Percentiles rank a stretch among this genome's conserved stretches.
Evolutionary conservation across 2,797 vertebrate genomes (phyloP).

Genomic region (Sitta carolinensis): DNA sequence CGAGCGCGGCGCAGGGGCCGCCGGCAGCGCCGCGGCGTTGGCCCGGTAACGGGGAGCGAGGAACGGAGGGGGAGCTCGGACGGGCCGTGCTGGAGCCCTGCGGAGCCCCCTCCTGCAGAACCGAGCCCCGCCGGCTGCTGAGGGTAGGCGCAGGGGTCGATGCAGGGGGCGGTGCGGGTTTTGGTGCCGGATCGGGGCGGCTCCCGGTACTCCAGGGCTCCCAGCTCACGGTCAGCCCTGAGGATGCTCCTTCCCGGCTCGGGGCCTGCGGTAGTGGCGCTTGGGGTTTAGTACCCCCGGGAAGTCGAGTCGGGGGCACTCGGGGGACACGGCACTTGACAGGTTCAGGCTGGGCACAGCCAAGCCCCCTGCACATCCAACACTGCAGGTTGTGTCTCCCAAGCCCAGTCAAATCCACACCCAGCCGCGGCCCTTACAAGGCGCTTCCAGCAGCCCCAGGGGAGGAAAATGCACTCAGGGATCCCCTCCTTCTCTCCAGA

Average conservation of each 20-base stretch:
- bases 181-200: not conserved
- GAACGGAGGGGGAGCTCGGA: not conserved
- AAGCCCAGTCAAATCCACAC: accelerated
- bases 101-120: not conserved
- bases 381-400: too few species aligned
- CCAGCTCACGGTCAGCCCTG: not conserved
- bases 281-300: not conserved
- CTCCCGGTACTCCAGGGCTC: not conserved
- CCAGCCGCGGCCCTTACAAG: not conserved
- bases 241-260: not conserved
- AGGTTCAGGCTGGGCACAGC: not conserved
- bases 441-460: not conserved
- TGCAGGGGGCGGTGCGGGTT: not conserved
- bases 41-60: slow-evolving; percentile 45
- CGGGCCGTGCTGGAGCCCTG: not conserved
- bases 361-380: not conserved
- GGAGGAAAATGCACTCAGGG: not conserved
- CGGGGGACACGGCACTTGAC: not conserved
- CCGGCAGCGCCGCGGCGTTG: slow-evolving; percentile 59
- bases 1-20: slow-evolving; percentile 35
- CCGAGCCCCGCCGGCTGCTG: not conserved
- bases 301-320: not conserved
- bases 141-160: not conserved
- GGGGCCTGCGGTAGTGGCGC: not conserved
- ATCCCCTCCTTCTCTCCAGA: not conserved